These are phyloP conservation scores for Rhabdophis nuchalis DNA, from an alignment of 2,797 vertebrate species.

Conservation along the genomic window DNA sequence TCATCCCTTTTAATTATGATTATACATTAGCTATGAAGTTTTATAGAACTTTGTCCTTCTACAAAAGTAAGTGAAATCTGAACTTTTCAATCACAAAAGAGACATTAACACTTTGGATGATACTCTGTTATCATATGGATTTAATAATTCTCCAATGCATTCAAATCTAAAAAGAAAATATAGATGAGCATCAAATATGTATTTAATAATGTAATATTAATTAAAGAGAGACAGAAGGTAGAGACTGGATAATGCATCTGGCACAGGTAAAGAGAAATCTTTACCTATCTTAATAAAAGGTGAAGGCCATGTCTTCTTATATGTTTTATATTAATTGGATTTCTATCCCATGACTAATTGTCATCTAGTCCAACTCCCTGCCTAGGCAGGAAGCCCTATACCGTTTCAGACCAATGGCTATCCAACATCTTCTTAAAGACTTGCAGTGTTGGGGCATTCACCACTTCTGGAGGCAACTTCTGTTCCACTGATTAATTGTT, in stretches of 20 bases:
- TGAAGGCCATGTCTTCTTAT: slow-evolving; percentile 8
- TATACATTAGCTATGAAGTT: background rate
- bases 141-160: background rate
- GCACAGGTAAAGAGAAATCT: background rate
- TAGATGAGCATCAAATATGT: slow-evolving; percentile 3
- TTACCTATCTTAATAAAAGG: slow-evolving; percentile 1
- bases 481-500: too few species aligned
- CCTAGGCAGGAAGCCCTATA: too few species aligned
- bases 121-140: slow-evolving; percentile 13
- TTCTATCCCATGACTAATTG: background rate
- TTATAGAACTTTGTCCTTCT: background rate
- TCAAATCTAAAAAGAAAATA: slow-evolving; percentile 21
- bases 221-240: background rate
- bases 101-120: slow-evolving; percentile 13
- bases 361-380: too few species aligned
- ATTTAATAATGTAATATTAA: slow-evolving; percentile 27
- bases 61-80: slow-evolving; percentile 1
- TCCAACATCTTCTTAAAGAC: too few species aligned
- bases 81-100: background rate
- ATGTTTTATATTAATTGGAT: slow-evolving; percentile 2
- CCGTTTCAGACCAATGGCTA: too few species aligned
- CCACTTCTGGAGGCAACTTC: too few species aligned
- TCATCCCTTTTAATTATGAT: background rate
- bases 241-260: background rate
- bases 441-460: too few species aligned